Percentiles rank a stretch among this genome's conserved stretches.
Conservation (phyloP, 2,797 vertebrate genomes). For the Garrulus glandarius region DNA sequence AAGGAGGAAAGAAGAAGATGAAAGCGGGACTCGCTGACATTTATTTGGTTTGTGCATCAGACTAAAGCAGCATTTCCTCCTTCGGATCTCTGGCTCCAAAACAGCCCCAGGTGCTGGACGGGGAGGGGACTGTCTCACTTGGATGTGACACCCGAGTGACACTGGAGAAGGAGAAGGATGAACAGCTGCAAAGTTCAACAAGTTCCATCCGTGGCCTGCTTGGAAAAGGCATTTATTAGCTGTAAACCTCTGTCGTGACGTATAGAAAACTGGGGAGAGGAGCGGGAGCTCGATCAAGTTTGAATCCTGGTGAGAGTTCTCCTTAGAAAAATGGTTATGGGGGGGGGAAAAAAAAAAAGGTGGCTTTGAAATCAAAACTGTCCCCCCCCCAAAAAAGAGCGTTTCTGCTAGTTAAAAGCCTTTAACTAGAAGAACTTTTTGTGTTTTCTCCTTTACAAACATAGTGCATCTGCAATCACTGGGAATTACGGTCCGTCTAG, state of each 20-base stretch:
- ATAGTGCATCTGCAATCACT: background rate
- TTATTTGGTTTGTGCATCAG: constrained; percentile 20
- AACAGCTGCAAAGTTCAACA: background rate
- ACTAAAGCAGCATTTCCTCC: constrained; percentile 17
- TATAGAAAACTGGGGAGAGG: background rate
- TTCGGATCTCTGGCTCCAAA: background rate
- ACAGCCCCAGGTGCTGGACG: background rate
- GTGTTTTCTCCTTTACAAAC: constrained; percentile 17
- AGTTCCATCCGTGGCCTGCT: background rate
- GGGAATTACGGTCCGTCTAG: background rate
- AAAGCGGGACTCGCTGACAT: background rate
- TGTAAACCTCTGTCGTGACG: constrained; percentile 32
- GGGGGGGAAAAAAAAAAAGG: background rate
- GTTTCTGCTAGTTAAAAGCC: constrained; percentile 32
- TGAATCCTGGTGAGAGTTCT: constrained; percentile 28
- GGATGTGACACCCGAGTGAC: background rate
- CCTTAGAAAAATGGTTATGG: constrained; percentile 14
- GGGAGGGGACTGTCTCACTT: background rate
- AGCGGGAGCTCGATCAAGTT: background rate
- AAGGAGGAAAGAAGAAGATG: constrained; percentile 1
- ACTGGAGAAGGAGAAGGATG: background rate
- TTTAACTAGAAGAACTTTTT: constrained; percentile 35
- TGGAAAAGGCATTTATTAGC: constrained; percentile 36
- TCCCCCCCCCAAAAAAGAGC: background rate
- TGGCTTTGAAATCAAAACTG: background rate